These are phyloP conservation scores for Muscicapa comitata DNA, from an alignment of 2,797 vertebrate genomes.

Conservation along the genomic window DNA sequence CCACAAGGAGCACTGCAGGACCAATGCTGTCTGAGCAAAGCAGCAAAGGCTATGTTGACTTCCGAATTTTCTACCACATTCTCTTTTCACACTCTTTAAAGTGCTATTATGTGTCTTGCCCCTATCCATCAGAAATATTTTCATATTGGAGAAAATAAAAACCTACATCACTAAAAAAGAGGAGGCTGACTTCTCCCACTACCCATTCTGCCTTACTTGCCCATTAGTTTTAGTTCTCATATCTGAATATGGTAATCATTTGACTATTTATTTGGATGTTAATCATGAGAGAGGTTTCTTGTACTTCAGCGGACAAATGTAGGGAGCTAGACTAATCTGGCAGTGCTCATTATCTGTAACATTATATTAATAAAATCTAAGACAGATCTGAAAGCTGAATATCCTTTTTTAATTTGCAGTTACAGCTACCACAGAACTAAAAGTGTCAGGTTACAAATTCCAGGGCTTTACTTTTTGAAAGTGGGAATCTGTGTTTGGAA, in stretches of 20 bases:
- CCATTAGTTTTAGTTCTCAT: background rate
- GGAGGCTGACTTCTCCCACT: background rate
- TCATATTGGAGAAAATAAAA: background rate
- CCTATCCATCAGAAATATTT: background rate
- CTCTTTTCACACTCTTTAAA: background rate
- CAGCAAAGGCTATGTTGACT: background rate
- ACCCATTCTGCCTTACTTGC: background rate
- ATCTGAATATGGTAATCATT: conserved; percentile 1
- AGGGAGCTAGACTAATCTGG: background rate
- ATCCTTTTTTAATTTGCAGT: conserved; percentile 4
- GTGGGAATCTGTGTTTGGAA: background rate
- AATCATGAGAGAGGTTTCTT: background rate
- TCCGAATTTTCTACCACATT: background rate
- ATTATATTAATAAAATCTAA: background rate
- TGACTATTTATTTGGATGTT: conserved; percentile 14
- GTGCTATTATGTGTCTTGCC: background rate
- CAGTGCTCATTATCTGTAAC: conserved; percentile 20
- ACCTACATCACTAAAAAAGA: background rate
- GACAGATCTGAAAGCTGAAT: background rate
- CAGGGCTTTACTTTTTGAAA: background rate
- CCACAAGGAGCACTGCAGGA: background rate
- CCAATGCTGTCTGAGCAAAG: background rate
- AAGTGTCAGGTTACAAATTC: background rate
- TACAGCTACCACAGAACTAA: background rate
- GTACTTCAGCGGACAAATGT: background rate